These are phyloP conservation scores for Meteorus cinctellus DNA, from an alignment of 2,888 invertebrate genomes.

Conservation along the genomic window DNA sequence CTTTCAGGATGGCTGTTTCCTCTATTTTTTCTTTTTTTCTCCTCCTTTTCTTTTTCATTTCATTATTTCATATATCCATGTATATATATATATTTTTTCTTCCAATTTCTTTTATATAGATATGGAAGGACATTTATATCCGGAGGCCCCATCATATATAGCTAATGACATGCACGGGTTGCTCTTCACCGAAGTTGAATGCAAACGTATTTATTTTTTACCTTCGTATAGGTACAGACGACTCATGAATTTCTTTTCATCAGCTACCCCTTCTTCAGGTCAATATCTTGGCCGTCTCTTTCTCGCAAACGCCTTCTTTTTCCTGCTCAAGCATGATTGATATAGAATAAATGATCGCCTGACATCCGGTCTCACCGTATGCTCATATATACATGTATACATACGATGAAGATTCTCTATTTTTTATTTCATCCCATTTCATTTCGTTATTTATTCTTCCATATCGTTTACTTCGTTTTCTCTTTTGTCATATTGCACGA, in stretches of 20 bases:
- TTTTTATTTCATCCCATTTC: conserved; percentile 50
- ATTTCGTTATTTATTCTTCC: conserved; percentile 42
- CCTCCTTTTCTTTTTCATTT: conserved; percentile 26
- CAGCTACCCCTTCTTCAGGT: conserved; percentile 30
- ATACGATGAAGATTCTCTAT: conserved; percentile 50
- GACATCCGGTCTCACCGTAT: conserved; percentile 70
- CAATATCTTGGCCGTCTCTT: not conserved
- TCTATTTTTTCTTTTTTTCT: conserved; percentile 53
- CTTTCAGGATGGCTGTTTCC: conserved; percentile 67
- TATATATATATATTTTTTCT: not conserved
- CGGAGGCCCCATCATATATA: conserved; percentile 63
- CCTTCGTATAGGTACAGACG: conserved; percentile 20
- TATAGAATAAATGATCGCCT: conserved; percentile 72
- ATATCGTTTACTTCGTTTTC: conserved; percentile 31
- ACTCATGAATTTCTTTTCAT: conserved; percentile 49
- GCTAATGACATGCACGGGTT: conserved; percentile 72
- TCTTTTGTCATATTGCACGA: conserved; percentile 62
- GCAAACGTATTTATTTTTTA: conserved; percentile 1
- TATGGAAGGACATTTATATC: conserved; percentile 58
- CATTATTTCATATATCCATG: not conserved
- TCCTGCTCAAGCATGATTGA: conserved; percentile 70
- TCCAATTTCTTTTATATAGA: not conserved
- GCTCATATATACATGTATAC: not conserved
- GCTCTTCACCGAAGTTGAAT: conserved; percentile 45
- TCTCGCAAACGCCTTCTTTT: conserved; percentile 44